A percentile compares a stretch with the other conserved stretches of the same genome.
Conservation (phyloP, 1,140 invertebrate species). For the Saccostrea echinata region DNA sequence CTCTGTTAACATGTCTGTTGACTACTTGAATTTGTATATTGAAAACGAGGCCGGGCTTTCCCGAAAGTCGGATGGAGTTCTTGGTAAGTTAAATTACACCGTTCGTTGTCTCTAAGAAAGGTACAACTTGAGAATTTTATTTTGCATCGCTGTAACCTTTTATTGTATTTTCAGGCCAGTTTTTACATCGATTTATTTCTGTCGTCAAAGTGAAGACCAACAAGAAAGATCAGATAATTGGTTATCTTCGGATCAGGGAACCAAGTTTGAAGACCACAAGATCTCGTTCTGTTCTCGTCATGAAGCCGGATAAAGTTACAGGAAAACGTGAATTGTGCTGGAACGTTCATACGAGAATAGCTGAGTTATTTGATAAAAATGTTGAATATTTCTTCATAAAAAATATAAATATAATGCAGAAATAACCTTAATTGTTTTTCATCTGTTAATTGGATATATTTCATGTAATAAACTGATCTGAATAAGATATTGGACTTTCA, state of each 20-base stretch:
- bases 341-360: conserved; percentile 16
- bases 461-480: no score
- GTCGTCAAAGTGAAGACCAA: neutral
- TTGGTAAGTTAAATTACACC: conserved; percentile 52
- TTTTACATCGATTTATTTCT: conserved; percentile 45
- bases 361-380: conserved; percentile 39
- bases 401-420: conserved; percentile 32
- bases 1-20: neutral
- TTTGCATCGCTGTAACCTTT: neutral
- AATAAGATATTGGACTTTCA: no score
- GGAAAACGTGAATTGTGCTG: conserved; percentile 38
- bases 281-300: neutral
- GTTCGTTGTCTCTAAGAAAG: neutral
- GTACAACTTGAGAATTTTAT: no score
- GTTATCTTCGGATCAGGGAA: conserved; percentile 40
- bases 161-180: conserved; percentile 46
- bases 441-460: no score
- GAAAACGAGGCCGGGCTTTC: conserved; percentile 60
- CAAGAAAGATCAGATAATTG: conserved; percentile 35
- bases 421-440: neutral
- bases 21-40: conserved; percentile 63
- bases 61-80: conserved; percentile 49
- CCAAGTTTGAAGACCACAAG: neutral
- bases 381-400: conserved; percentile 42
- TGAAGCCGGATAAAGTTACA: conserved; percentile 28